These are phyloP conservation scores for Chlorospingus flavigularis DNA, from an alignment of 2,797 vertebrate genomes.

Conservation along the genomic window DNA sequence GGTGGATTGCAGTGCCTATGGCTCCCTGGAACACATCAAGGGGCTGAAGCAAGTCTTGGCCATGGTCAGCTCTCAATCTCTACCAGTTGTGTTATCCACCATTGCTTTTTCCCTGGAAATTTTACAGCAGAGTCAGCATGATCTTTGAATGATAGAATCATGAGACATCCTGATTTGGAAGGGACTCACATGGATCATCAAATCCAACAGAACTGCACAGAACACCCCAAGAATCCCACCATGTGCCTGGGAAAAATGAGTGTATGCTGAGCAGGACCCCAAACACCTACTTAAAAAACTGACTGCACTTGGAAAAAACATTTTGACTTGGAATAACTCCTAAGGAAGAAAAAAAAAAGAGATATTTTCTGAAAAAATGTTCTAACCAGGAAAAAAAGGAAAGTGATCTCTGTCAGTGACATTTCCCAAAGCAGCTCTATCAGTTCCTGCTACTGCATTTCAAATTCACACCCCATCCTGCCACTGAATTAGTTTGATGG, in stretches of 20 bases:
- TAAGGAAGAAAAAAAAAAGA: neutral
- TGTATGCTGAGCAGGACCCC: neutral
- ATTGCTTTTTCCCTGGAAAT: neutral
- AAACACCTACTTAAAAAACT: neutral
- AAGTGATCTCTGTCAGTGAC: neutral
- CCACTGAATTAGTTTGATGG: neutral
- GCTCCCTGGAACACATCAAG: neutral
- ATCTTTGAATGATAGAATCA: neutral
- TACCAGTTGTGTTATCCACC: neutral
- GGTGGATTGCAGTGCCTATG: neutral
- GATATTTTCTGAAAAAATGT: neutral
- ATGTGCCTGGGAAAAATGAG: neutral
- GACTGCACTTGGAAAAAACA: neutral
- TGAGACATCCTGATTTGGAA: neutral
- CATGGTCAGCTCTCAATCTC: neutral
- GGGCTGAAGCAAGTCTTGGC: neutral
- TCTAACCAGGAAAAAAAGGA: neutral
- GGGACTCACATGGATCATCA: neutral
- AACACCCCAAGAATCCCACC: neutral
- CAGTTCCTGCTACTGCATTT: neutral
- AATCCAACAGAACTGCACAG: neutral
- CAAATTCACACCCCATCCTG: neutral
- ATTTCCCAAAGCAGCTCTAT: neutral
- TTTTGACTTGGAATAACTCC: neutral
- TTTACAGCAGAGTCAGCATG: neutral